Base-by-base conservation (phyloP, 2,113 vertebrate genomes). In the Menidia beryllina region DNA sequence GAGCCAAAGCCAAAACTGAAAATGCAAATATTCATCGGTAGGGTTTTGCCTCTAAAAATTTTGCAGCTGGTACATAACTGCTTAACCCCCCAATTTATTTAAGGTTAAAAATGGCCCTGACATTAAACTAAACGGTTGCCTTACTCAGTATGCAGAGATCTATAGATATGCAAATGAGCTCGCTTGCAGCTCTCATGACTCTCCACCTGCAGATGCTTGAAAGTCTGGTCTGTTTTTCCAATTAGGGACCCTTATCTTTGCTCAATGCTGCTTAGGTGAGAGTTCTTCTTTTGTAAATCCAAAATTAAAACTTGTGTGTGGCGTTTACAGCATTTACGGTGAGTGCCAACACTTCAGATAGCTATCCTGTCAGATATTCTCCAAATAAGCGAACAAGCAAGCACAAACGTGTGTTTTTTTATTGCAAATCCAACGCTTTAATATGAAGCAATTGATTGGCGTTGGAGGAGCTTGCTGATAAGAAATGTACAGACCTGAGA, bases 381-480 rank as follows among this genome's bases (percentile, higher is more conserved):
- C n/a, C n/a, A n/a, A n/a, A n/a, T n/a, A n/a, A n/a, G n/a, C n/a
- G n/a, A n/a, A n/a, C n/a, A n/a, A n/a, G 4, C 30, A 30, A 8
- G 8, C 4, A 30, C 30, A 30, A 30, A 30, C 4, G 30, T 30
- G 30, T 30, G 4, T 30, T 30, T 30, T 30, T 30, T 30, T 30
- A 5, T 30, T 30, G 30, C 30, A 30, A 30, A 8, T 30, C 30
- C 30, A 5, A 30, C 8, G 50, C 49, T 59, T 76, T 30, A n/a
- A 49, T 67, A 54, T 63, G 19, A 67, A 76, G 47, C 19, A 34
- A 63, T 61, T 69, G 15, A 47, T 73, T 60, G 45, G 14, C 48
- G 43, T 66, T 21, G 17, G 73, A 50, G 36, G 19, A 3, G 60
- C 14, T 17, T 47, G 13, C 27, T 0, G 24, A 14, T 23, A 53